Base-by-base conservation (phyloP, 2,888 invertebrate species). In the Ethmia dodecea region DNA sequence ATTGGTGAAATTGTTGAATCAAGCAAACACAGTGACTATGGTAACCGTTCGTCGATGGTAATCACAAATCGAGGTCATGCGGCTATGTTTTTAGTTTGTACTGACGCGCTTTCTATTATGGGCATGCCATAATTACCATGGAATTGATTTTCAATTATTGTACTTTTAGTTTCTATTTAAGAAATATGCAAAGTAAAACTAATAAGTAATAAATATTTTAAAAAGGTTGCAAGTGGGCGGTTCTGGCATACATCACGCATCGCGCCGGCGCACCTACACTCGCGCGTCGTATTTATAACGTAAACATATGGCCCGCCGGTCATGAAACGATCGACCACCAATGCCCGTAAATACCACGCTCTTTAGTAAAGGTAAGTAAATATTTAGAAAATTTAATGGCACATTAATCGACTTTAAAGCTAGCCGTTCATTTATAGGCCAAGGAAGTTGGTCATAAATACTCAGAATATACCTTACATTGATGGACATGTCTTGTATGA, bases 261-360 rank as follows among this genome's bases (percentile, higher is more conserved):
- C 55, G 56, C 55, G 64, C 56, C 55, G 56, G 59, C 68, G 58
- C 65, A 70, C 65, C 69, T 61, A 65, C 64, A 59, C 58, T 52
- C 47, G 47, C 59, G 52, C 55, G 55, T 61, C 59, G 68, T 79
- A 74, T 74, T 76, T 75, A 76, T 74, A 83, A 69, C 72, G 63
- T 74, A 71, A 80, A 76, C 81, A 81, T 76, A 78, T 81, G 81
- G 78, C 79, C 69, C 61, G 39, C 32, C 54, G 49, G 46, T 57
- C 55, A 52, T 58, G 55, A 54, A 62, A 59, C 60, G 50, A 54
- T 42, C 58, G 55, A 62, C 61, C 62, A 63, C 58, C 49, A 54
- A 52, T 56, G 47, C 52, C 55, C 55, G 59, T 67, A 59, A 61
- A 61, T 55, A 57, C 45, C 42, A 33, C 38, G 29, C 38, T 40